phyloP scores from a whole-genome alignment of 2,888 invertebrate species.

The Margaritifera margaritifera region DNA sequence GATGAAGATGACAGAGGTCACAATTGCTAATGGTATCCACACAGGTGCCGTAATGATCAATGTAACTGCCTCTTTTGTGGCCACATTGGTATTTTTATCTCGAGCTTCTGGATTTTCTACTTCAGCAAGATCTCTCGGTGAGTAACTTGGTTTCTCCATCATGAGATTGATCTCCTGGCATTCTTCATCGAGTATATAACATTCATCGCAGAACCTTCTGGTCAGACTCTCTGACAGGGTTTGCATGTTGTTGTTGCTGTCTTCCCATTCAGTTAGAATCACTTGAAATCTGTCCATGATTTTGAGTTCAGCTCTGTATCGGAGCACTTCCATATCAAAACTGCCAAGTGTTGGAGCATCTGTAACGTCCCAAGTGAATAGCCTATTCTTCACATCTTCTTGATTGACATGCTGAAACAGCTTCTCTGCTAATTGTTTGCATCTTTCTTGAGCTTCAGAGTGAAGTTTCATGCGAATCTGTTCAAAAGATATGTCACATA shows the following conservation, averaged over 20 bases:
- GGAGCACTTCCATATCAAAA: constrained; percentile 39
- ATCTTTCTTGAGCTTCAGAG: constrained; percentile 21
- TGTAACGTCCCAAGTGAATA: constrained; percentile 19
- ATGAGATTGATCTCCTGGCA: constrained; percentile 32
- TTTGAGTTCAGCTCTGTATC: constrained; percentile 32
- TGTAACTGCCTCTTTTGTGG: constrained; percentile 41
- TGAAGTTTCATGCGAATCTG: constrained; percentile 23
- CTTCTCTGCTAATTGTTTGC: constrained; percentile 20
- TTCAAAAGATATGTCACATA: too few species aligned
- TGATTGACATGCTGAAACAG: constrained; percentile 25
- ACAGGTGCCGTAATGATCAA: constrained; percentile 42
- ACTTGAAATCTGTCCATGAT: constrained; percentile 27
- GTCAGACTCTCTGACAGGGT: constrained; percentile 25
- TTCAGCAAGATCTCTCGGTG: constrained; percentile 6
- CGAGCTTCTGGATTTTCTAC: too few species aligned
- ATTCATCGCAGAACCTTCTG: constrained; percentile 30
- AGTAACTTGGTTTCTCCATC: constrained; percentile 21
- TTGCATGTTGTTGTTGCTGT: constrained; percentile 13
- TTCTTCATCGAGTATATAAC: constrained; percentile 31
- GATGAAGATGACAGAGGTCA: constrained; percentile 38
- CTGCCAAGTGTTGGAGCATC: constrained; percentile 25
- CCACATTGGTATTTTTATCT: too few species aligned
- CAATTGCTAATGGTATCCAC: constrained; percentile 44
- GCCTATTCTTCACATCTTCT: constrained; percentile 13
- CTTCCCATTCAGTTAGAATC: constrained; percentile 34